Base-by-base conservation (phyloP, 2,113 vertebrate genomes). In the Odontophorus gujanensis region DNA sequence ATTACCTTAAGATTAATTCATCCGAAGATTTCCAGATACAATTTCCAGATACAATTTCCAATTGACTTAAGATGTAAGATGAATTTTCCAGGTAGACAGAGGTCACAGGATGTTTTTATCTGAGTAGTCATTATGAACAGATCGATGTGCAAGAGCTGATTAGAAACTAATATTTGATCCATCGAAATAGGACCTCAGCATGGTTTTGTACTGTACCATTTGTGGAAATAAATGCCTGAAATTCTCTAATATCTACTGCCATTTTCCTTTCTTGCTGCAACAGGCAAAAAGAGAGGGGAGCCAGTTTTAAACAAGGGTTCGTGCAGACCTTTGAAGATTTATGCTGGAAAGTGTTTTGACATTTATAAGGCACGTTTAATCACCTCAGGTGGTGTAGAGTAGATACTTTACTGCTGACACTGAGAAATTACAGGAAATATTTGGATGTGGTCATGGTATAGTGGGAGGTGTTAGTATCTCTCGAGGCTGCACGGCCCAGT, bases 11-110 rank as follows among this genome's bases (percentile, higher is more conserved):
- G 34, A 79, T 45, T 69, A 79, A 89, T 5, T 67, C 47, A 38
- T 66, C 50, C 40, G 85, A 92, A 55, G 53, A 38, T 91, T 95
- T 92, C 78, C 81, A 90, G 66, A 55, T 77, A 76, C n/a, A 48
- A 42, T 91, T 95, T 92, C 78, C 81, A 90, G 66, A 55, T 77
- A 76, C 36, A 80, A 42, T 38, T 89, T 95, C 66, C 69, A 84
- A 61, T 20, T 30, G 48, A 76, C 47, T 92, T 84, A 53, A 71
- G 38, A 81, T 78, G 26, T 38, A 73, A 81, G 50, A 87, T n/a
- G 42, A 65, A 71, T 89, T 96, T 96, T 95, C 88, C 81, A 92
- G 66, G 40, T 67, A 73, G 62, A 7, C n/a, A 82, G 58, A 91
- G 38, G 34, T 38, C 34, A 87, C 84, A 87, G 81, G 34, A 84